phyloP scores from a whole-genome alignment of 2,797 vertebrate genomes.

The Poecilia velifera region DNA sequence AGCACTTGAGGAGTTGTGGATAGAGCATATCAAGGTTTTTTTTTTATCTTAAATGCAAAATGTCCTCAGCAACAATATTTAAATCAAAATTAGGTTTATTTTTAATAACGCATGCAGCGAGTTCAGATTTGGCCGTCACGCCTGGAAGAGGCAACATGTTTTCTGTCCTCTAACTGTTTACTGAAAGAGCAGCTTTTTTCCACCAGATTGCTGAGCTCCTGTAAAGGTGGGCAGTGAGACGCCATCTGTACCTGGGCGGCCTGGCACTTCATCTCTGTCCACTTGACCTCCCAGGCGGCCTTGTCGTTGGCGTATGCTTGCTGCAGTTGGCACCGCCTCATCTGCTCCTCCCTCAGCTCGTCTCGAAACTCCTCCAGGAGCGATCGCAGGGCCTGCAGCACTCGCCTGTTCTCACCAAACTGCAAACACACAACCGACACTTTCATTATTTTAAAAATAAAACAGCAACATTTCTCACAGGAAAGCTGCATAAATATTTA shows the following conservation, averaged over 20 bases:
- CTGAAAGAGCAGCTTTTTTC: neutral
- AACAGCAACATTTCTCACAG: neutral
- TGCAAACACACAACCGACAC: slow-evolving; percentile 51
- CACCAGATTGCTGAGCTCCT: slow-evolving; percentile 49
- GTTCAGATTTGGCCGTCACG: slow-evolving; percentile 22
- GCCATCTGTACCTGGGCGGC: slow-evolving; percentile 87
- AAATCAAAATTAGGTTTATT: neutral
- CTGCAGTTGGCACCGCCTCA: slow-evolving; percentile 86
- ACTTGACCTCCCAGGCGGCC: slow-evolving; percentile 93
- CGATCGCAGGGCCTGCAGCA: slow-evolving; percentile 86
- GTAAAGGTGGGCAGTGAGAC: slow-evolving; percentile 58
- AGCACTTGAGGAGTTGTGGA: too few relatives aligned
- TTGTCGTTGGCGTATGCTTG: slow-evolving; percentile 91
- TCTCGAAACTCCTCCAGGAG: slow-evolving; percentile 92
- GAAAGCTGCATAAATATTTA: neutral
- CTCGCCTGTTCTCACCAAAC: slow-evolving; percentile 87
- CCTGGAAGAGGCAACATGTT: slow-evolving; percentile 53
- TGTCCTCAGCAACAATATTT: neutral
- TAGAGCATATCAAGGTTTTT: too few relatives aligned
- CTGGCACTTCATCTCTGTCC: slow-evolving; percentile 88
- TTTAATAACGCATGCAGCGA: neutral
- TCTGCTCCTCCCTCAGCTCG: slow-evolving; percentile 89
- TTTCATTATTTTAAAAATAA: neutral
- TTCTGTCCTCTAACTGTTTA: slow-evolving; percentile 41
- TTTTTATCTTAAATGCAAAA: too few relatives aligned